Evolutionary conservation across 1,140 invertebrate species (phyloP), one percentile per base, ranked within the genome.

Genomic region (Drosophila santomea): DNA sequence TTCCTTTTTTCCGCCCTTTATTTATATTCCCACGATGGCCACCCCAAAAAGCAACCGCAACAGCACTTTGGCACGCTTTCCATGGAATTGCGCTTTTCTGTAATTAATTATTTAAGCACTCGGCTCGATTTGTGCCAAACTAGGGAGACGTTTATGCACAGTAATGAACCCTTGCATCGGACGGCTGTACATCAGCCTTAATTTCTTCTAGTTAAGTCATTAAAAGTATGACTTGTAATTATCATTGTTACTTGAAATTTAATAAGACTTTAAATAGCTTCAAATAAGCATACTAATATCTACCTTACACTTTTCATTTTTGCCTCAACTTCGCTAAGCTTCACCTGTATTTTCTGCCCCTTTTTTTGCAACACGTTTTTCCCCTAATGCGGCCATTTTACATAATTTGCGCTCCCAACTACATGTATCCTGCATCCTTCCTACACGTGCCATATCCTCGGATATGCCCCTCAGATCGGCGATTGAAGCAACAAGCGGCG

Each of bases 41-140:
- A 41, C 3, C 36, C 54, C 54, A 8, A 41, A 32, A 25, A 25
- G 15, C 38, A 17, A 59, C 60, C 60, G 35, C 56, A 43, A 25
- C 61, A 35, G 20, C 11, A 45, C 28, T 44, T 57, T 17, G 23
- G 51, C 35, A 36, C 51, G 32, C 61, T 44, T 38, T 64, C 14
- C 62, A 60, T 35, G 56, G 41, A 61, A 38, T 32, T 64, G 57
- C 43, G 32, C 62, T 64, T 64, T 64, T 64, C 55, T n/a, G 10
- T 62, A 59, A 59, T 64, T 64, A 64, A 64, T 64, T 62, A 64
- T 64, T 64, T 62, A 62, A 38, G 62, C 41, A 64, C 62, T 47
- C 28, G 41, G 32, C 62, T 61, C 43, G 44, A 62, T 64, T 64
- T 61, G 32, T 25, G 62, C 15, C 62, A 47, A 62, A 47, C 62